Percentiles rank a stretch among this genome's conserved stretches.
phyloP scores from a whole-genome alignment of 2,113 vertebrate genomes.

The Anser brachyrhynchus region DNA sequence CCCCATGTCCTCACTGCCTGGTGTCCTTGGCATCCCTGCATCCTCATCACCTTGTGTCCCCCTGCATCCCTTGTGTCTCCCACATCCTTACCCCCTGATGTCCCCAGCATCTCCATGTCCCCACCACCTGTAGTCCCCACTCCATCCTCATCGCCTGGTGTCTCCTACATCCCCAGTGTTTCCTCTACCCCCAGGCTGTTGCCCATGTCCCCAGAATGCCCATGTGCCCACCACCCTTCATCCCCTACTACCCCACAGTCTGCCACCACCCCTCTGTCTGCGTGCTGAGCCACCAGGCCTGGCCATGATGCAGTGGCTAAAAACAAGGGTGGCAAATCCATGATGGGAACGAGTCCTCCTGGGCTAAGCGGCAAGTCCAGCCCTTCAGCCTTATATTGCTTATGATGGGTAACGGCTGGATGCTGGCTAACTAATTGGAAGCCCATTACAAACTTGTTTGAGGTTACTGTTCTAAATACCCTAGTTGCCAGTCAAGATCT shows the following conservation, averaged over 20 bases:
- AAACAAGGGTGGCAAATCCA: neutral
- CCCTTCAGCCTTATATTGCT: neutral
- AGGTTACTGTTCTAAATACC: neutral
- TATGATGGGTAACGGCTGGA: neutral
- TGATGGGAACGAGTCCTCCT: neutral
- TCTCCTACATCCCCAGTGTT: too few relatives aligned
- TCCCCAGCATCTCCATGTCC: neutral
- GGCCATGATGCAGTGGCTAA: neutral
- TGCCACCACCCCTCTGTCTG: neutral
- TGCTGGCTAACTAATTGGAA: neutral
- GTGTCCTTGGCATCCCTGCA: neutral
- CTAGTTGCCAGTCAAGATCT: neutral
- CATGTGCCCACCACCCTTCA: neutral
- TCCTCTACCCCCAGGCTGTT: accelerated
- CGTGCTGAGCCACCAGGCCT: neutral
- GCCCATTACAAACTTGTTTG: neutral
- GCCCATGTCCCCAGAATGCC: neutral
- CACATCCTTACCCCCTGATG: too few relatives aligned
- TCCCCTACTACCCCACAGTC: accelerated
- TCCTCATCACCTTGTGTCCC: accelerated
- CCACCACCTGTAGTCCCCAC: neutral
- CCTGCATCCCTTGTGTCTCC: neutral
- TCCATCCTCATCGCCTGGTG: neutral
- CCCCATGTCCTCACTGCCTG: neutral
- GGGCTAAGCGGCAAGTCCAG: neutral